Conservation (phyloP, 2,797 vertebrate genomes). For the Paguma larvata region DNA sequence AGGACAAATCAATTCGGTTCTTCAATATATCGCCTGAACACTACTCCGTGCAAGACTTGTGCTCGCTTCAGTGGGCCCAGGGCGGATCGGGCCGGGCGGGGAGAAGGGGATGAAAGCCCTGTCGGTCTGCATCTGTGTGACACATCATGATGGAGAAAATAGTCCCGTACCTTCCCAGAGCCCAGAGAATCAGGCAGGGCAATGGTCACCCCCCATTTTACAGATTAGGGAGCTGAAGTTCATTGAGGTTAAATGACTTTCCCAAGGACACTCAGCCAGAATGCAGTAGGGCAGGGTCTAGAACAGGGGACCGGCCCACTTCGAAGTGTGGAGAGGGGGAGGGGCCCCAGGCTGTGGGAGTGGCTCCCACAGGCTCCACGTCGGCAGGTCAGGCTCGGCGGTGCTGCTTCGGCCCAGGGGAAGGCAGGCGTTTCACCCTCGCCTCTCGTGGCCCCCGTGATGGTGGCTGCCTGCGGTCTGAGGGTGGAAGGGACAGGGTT, state of each 20-base stretch:
- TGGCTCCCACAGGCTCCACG: accelerated
- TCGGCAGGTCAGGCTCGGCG: not conserved
- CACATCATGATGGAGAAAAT: accelerated
- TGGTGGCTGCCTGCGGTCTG: not conserved
- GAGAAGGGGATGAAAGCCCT: not conserved
- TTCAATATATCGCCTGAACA: not conserved
- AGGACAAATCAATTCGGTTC: not conserved
- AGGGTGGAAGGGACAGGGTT: not conserved
- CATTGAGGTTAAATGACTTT: not conserved
- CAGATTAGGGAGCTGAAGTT: not conserved
- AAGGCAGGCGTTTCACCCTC: not conserved
- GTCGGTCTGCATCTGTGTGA: no score
- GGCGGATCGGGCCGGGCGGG: not conserved
- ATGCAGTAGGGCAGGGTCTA: not conserved
- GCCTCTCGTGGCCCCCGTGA: accelerated
- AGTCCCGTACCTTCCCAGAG: not conserved
- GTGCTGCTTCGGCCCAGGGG: not conserved
- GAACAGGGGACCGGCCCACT: not conserved
- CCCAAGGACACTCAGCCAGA: not conserved
- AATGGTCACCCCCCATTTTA: not conserved
- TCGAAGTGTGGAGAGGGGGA: not conserved
- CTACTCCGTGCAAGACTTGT: not conserved
- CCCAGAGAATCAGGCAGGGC: not conserved
- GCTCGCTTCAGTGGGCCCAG: not conserved
- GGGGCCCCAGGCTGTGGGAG: not conserved